These are phyloP conservation scores for Orthonychiurus folsomi DNA, from an alignment of 2,888 invertebrate genomes.

Conservation along the genomic window DNA sequence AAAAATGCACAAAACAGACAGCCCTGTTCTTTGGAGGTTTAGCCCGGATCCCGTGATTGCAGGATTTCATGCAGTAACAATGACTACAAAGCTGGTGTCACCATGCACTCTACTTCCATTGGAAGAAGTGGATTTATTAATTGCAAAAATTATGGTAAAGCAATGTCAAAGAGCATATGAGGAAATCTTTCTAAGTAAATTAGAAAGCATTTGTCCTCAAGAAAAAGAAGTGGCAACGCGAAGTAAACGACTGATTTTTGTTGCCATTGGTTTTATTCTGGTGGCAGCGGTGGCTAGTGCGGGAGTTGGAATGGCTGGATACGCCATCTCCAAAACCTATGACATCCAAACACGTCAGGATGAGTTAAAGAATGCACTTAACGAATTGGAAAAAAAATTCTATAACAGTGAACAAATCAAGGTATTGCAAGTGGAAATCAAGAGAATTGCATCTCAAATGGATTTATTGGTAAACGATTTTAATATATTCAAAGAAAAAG, in stretches of 20 bases:
- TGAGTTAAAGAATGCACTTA: background rate
- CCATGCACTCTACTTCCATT: background rate
- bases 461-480: background rate
- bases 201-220: constrained; percentile 4
- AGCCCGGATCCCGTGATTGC: background rate
- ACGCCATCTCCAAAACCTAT: background rate
- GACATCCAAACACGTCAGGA: background rate
- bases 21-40: background rate
- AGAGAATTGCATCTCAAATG: background rate
- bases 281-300: background rate
- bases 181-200: background rate
- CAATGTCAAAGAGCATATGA: background rate
- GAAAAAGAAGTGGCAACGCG: background rate
- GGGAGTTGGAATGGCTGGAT: background rate
- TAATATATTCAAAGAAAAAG: constrained; percentile 1
- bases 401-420: background rate
- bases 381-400: background rate
- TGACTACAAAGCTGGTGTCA: background rate
- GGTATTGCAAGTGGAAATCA: background rate
- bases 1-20: background rate
- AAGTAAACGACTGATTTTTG: background rate
- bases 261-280: background rate
- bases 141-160: background rate
- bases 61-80: background rate
- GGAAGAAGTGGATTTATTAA: background rate